Conservation (phyloP, 1,140 invertebrate species). For the Tetragnatha versicolor region DNA sequence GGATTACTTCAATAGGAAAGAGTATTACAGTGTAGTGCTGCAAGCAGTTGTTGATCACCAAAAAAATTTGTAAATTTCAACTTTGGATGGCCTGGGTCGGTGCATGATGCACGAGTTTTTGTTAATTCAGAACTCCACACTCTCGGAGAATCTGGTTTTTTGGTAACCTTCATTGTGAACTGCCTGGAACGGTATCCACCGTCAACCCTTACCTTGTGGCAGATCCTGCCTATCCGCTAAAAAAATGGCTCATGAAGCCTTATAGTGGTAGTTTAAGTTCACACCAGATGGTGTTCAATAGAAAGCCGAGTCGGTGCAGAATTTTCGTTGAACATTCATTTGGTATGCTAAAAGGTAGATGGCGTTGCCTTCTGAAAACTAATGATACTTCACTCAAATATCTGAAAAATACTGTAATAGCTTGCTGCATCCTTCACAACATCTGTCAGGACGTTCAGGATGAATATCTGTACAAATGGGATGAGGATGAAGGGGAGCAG, state of each 20-base stretch:
- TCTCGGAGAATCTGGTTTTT: not conserved
- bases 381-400: not conserved
- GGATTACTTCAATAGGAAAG: not conserved
- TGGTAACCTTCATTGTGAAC: too few relatives aligned
- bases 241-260: not conserved
- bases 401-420: too few relatives aligned
- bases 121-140: not conserved
- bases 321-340: not conserved
- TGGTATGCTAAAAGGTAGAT: not conserved
- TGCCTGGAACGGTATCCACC: too few relatives aligned
- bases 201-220: not conserved
- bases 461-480: too few relatives aligned
- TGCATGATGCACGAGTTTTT: not conserved
- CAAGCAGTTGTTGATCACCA: not conserved
- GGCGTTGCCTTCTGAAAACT: not conserved
- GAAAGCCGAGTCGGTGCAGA: not conserved
- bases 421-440: too few relatives aligned
- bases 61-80: not conserved
- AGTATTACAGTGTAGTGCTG: not conserved
- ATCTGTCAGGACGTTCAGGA: too few relatives aligned
- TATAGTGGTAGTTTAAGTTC: not conserved
- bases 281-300: not conserved
- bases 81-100: not conserved
- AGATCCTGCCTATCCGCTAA: not conserved
- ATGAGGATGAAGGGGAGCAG: too few relatives aligned